Base-by-base conservation (phyloP, 2,113 vertebrate genomes). In the Platanista minor region DNA sequence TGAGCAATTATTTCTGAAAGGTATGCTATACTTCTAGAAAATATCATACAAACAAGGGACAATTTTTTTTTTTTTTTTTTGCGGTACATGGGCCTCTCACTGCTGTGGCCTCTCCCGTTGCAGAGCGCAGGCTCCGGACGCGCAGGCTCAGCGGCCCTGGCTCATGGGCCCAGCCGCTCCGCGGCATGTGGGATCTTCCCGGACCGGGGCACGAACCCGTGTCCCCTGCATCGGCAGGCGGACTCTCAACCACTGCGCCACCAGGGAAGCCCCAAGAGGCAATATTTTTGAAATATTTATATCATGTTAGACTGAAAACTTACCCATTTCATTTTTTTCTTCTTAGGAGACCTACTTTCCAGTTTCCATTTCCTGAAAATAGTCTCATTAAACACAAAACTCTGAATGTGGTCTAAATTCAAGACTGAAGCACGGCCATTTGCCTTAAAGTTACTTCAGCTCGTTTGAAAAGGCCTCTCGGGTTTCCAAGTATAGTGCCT, bases 381-480 rank as follows among this genome's bases (percentile, higher is more conserved):
- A 59, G 57, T 92, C 90, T 97, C 83, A 77, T 97, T 97, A 95
- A 81, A 71, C 87, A 78, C 49, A 69, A 87, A 87, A 94, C 59
- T 90, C 84, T 97, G 80, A 93, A 96, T 90, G 93, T 78, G 67
- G 75, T 96, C 96, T 87, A 83, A 94, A 96, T 96, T 90, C 64
- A 97, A 84, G 36, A 83, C 87, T 89, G 69, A 83, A 96, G 93
- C 75, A 69, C 39, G 87, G 62, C 66, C 90, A 90, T 96, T 97
- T 95, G 43, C 82, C 95, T 95, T 95, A 52, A 95, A 94, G 93
- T 93, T 97, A 93, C 91, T 96, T 96, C 61, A 88, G 85, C 41
- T 97, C 29, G 46, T 95, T 94, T 85, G 52, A 93, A 80, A 97
- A 61, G 49, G 12, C 75, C 43, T 95, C 54, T 95, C 86, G 87